A percentile compares a stretch with the other conserved stretches of the same genome.
Evolutionary conservation across 2,113 vertebrate species (phyloP).

Genomic region (Geococcyx californianus): DNA sequence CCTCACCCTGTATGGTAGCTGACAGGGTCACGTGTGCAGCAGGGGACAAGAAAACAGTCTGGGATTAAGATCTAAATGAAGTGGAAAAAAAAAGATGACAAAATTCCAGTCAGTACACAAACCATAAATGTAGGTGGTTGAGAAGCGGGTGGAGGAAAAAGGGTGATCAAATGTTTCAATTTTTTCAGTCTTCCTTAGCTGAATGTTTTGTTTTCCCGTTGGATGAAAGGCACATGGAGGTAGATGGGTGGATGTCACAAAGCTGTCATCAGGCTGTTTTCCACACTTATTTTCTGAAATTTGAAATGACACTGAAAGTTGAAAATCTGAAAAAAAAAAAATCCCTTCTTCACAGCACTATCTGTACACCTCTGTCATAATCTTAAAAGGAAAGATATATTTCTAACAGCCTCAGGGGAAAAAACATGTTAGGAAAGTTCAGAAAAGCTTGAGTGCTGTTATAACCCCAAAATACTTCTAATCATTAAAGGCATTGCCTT

Average conservation of each 20-base stretch:
- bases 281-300: conserved; percentile 44
- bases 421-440: conserved; percentile 43
- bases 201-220: conserved; percentile 19
- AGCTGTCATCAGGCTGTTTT: conserved; percentile 52
- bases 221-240: conserved; percentile 8
- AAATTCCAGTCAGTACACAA: not conserved
- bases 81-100: not conserved
- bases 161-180: not conserved
- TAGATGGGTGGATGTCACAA: conserved; percentile 35
- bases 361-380: conserved; percentile 56
- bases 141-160: not conserved
- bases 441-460: conserved; percentile 27
- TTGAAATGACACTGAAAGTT: conserved; percentile 33
- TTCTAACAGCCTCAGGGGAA: conserved; percentile 49
- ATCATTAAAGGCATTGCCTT: conserved; percentile 23
- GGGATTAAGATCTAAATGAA: not conserved
- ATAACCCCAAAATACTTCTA: conserved; percentile 15
- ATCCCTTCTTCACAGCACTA: conserved; percentile 13
- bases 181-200: not conserved
- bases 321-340: not conserved
- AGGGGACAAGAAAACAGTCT: not conserved
- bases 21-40: not conserved
- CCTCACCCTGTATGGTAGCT: not conserved
- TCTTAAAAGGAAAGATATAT: conserved; percentile 26
- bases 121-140: not conserved